phyloP scores from a whole-genome alignment of 2,797 vertebrate genomes.

The Choloepus didactylus region DNA sequence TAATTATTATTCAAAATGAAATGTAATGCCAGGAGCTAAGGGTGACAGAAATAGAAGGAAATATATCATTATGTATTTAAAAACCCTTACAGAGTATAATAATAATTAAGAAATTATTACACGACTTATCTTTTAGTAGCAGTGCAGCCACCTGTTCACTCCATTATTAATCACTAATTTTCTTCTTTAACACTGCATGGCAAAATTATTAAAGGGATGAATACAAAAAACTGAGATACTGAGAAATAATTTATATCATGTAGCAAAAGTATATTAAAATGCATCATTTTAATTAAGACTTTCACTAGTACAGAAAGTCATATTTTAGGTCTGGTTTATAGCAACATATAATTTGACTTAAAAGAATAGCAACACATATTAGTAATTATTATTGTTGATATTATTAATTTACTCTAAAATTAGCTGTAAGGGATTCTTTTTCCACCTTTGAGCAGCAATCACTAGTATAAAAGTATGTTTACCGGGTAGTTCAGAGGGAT shows the following conservation, averaged over 20 bases:
- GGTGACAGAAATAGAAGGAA: constrained; percentile 82
- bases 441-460: not conserved
- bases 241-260: constrained; percentile 70
- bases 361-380: constrained; percentile 70
- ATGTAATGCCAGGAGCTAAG: constrained; percentile 85
- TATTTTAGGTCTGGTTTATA: constrained; percentile 79
- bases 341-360: constrained; percentile 80
- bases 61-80: constrained; percentile 87
- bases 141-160: constrained; percentile 86
- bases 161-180: constrained; percentile 84
- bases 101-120: constrained; percentile 89
- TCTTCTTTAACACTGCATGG: constrained; percentile 71
- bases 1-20: constrained; percentile 88
- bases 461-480: not conserved
- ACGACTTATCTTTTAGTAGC: constrained; percentile 83
- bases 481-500: not conserved
- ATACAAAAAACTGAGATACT: constrained; percentile 67
- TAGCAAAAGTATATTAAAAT: constrained; percentile 69
- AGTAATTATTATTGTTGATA: constrained; percentile 74
- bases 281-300: constrained; percentile 84
- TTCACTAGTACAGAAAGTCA: constrained; percentile 64
- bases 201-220: constrained; percentile 78
- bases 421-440: constrained; percentile 35
- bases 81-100: constrained; percentile 85
- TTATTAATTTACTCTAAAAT: constrained; percentile 78